Evolutionary conservation across 1,140 invertebrate species (phyloP).

Genomic region (Galleria mellonella): DNA sequence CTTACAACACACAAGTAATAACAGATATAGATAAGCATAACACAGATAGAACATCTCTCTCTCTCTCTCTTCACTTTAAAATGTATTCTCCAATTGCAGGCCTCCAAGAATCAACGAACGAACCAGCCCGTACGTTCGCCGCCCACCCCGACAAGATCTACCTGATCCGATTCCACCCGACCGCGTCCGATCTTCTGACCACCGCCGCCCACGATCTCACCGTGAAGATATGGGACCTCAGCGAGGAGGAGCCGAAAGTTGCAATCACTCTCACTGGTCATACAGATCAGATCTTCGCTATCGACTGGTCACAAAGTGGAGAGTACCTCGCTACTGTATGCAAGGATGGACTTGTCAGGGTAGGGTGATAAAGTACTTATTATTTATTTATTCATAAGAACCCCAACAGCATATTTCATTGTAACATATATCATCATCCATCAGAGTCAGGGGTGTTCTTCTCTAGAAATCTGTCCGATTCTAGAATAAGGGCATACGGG

Average conservation of each 20-base stretch:
- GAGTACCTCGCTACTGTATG: conserved; percentile 88
- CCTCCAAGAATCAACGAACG: conserved; percentile 75
- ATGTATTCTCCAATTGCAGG: too few species aligned
- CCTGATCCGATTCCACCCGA: conserved; percentile 92
- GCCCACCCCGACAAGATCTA: conserved; percentile 94
- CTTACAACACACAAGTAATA: too few species aligned
- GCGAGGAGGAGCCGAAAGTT: conserved; percentile 51
- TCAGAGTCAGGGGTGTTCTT: too few species aligned
- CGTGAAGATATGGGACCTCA: conserved; percentile 76
- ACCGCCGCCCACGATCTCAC: conserved; percentile 93
- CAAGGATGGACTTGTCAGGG: conserved; percentile 90
- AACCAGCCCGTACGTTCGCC: conserved; percentile 78
- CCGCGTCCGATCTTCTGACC: conserved; percentile 88
- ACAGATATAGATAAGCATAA: too few species aligned
- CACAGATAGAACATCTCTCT: too few species aligned
- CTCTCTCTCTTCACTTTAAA: too few species aligned
- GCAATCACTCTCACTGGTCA: conserved; percentile 79
- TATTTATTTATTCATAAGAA: too few species aligned
- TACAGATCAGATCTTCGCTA: conserved; percentile 90
- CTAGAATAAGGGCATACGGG: too few species aligned
- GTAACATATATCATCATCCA: too few species aligned
- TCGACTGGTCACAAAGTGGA: conserved; percentile 94
- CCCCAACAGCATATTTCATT: too few species aligned
- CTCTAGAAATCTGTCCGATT: too few species aligned
- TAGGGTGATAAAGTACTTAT: conserved; percentile 43